A percentile compares a stretch with the other conserved stretches of the same genome.
Conservation (phyloP, 1,140 invertebrate species). For the Drosophila navojoa region DNA sequence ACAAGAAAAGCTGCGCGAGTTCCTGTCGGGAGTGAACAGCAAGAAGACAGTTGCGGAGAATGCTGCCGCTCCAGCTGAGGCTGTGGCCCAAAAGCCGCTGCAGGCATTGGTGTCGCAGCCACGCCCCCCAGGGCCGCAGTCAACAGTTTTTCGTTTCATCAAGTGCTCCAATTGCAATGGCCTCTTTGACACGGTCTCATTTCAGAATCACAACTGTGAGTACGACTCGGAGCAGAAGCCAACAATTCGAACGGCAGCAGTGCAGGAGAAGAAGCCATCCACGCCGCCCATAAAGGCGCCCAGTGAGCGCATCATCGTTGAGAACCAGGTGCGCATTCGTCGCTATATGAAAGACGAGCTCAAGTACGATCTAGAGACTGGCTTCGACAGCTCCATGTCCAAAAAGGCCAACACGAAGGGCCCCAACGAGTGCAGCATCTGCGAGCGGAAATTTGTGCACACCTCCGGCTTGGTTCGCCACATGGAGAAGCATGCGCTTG, state of each 20-base stretch:
- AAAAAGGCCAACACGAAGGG: slow-evolving; percentile 51
- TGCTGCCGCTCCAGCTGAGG: slow-evolving; percentile 18
- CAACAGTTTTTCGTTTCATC: slow-evolving; percentile 13
- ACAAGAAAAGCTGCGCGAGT: slow-evolving; percentile 65
- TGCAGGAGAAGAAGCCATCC: not conserved
- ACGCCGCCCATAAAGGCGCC: slow-evolving; percentile 10
- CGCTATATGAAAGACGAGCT: slow-evolving; percentile 76
- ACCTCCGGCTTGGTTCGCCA: slow-evolving; percentile 76
- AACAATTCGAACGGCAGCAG: not conserved
- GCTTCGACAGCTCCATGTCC: slow-evolving; percentile 22
- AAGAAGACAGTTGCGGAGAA: slow-evolving; percentile 44
- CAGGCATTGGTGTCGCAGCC: not conserved
- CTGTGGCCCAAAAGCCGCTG: not conserved
- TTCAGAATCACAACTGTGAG: slow-evolving; percentile 59
- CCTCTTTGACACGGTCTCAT: slow-evolving; percentile 43
- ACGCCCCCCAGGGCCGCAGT: not conserved
- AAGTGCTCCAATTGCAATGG: slow-evolving; percentile 63
- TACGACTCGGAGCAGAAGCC: slow-evolving; percentile 37
- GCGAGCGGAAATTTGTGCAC: slow-evolving; percentile 81
- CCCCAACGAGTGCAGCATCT: slow-evolving; percentile 74
- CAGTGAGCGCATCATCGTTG: slow-evolving; percentile 56
- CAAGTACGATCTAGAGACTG: slow-evolving; percentile 65
- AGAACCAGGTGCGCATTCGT: slow-evolving; percentile 74
- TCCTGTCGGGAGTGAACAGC: slow-evolving; percentile 52
- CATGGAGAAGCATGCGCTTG: slow-evolving; percentile 81